Base-by-base conservation (phyloP, 2,888 invertebrate genomes). In the Morpho deidamia region DNA sequence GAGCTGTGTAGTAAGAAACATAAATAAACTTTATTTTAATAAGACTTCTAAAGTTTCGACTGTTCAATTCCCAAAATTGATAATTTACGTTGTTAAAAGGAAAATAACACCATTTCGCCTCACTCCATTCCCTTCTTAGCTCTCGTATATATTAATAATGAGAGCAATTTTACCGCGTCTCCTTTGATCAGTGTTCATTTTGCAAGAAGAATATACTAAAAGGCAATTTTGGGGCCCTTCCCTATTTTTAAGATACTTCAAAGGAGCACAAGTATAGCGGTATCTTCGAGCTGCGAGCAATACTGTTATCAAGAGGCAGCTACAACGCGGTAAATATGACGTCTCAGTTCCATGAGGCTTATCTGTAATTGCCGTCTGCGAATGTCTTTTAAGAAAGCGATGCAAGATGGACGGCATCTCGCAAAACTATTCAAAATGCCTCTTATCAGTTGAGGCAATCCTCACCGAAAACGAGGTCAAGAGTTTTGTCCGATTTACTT, bases 331-430 rank as follows among this genome's bases (percentile, higher is more conserved):
- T 83, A 86, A 87, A 89, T 86, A 86, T 79, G 71, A 65, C 66
- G 66, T 38, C 83, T 81, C 81, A 83, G 81, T 86, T 74, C 78
- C 74, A 69, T 76, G 69, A 72, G 85, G 86, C 88, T 88, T 89
- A 89, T 89, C 89, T 89, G 74, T 88, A 88, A 89, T 89, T 89
- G 89, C 88, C 81, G 80, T 81, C 76, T 80, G 78, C 78, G 80
- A 88, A 85, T 86, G 88, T 84, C 87, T 88, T 88, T 89, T 83
- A 88, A 82, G 81, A 74, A 83, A 83, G 67, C 79, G 70, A 69
- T 74, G 70, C 74, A 74, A 80, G 80, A 77, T 80, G 80, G 80
- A 81, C 78, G 83, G 74, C 80, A 84, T 86, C 83, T 83, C 77
- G 73, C 78, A 77, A 68, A 69, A 76, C 78, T 76, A 84, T 87